phyloP scores from a whole-genome alignment of 92 coral and sea anemone species.

The Umimayanthus kanabou region DNA sequence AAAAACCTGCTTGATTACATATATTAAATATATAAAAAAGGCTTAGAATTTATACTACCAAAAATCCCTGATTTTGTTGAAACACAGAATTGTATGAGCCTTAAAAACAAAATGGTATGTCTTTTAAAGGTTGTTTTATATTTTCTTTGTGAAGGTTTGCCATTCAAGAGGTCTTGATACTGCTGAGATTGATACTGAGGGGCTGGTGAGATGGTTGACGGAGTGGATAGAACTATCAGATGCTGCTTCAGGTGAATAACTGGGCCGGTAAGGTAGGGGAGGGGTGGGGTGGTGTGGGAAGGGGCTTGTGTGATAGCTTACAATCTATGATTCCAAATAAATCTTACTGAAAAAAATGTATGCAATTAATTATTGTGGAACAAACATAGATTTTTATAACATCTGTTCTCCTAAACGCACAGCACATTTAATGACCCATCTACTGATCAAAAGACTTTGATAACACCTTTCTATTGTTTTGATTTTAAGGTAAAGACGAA shows the following conservation, averaged over 20 bases:
- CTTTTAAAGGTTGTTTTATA: background rate
- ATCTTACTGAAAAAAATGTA: too few species aligned
- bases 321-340: too few species aligned
- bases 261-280: background rate
- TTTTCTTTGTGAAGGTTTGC: constrained; percentile 67
- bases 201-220: constrained; percentile 77
- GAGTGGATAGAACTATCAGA: constrained; percentile 92
- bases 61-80: too few species aligned
- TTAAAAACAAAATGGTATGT: too few species aligned
- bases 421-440: background rate
- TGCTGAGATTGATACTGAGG: constrained; percentile 67
- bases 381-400: background rate
- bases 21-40: too few species aligned
- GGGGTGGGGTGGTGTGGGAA: too few species aligned
- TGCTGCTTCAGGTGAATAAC: constrained; percentile 71
- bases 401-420: background rate
- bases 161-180: constrained; percentile 95
- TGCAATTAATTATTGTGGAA: too few species aligned
- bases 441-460: background rate
- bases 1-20: too few species aligned
- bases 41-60: too few species aligned
- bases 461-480: background rate
- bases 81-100: too few species aligned
- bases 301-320: too few species aligned
- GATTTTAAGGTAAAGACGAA: constrained; percentile 63